Conservation (phyloP, 1,140 invertebrate genomes). For the Batillaria attramentaria region DNA sequence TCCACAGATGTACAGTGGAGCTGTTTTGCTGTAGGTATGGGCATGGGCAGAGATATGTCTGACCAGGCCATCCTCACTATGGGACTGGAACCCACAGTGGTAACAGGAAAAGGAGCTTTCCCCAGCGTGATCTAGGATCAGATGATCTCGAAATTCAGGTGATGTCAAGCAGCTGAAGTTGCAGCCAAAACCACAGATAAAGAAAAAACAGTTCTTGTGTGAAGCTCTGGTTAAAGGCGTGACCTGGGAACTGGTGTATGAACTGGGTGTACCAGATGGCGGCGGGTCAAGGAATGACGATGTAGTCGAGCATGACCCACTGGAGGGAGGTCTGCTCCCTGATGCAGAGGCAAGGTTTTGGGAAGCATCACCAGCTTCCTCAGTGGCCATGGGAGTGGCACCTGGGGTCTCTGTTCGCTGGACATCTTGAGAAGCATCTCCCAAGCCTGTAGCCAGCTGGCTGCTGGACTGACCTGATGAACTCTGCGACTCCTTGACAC, state of each 20-base stretch:
- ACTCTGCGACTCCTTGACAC: too few species aligned
- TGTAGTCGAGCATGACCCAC: conserved; percentile 9
- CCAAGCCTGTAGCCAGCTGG: too few species aligned
- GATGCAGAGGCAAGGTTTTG: too few species aligned
- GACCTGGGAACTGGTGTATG: background rate
- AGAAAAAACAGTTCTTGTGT: conserved; percentile 44
- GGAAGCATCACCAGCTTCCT: too few species aligned
- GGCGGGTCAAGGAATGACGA: conserved; percentile 18
- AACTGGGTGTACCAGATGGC: background rate
- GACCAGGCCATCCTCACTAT: conserved; percentile 50
- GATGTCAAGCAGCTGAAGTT: conserved; percentile 50
- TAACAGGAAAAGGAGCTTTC: conserved; percentile 51
- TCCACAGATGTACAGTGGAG: conserved; percentile 53
- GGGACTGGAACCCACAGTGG: conserved; percentile 54
- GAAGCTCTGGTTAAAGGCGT: background rate
- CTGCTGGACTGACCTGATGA: too few species aligned
- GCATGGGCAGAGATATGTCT: conserved; percentile 52
- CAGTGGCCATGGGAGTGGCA: too few species aligned
- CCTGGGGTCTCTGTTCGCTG: too few species aligned
- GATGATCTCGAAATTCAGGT: conserved; percentile 51
- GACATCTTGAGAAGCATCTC: too few species aligned
- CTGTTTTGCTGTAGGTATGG: conserved; percentile 49
- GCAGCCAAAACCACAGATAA: conserved; percentile 60
- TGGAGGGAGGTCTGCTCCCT: conserved; percentile 18
- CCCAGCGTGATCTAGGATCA: conserved; percentile 41